Conservation (phyloP, 64 coral and sea anemone species). For the Actinia tenebrosa region DNA sequence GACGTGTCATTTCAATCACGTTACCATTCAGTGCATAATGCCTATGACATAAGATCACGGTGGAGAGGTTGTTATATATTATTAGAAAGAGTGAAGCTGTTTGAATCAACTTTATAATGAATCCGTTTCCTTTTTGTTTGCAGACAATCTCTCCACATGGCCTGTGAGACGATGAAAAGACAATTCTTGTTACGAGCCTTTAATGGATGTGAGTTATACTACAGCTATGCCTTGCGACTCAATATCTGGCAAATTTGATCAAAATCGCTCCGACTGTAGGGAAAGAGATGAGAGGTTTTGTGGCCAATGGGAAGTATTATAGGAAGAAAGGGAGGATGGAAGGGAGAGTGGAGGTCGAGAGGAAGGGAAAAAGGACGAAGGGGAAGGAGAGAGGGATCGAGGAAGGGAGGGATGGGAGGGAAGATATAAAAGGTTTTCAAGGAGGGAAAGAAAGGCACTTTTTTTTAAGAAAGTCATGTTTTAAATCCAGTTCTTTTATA, state of each 20-base stretch:
- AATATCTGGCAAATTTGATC: too few species aligned
- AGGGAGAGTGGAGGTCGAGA: background rate
- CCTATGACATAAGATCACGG: too few species aligned
- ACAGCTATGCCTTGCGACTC: background rate
- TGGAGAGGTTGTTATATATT: too few species aligned
- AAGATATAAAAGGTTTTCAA: too few species aligned
- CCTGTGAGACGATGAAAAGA: constrained; percentile 87
- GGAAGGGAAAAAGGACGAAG: background rate
- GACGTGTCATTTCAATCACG: too few species aligned
- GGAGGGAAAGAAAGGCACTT: too few species aligned
- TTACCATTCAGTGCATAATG: too few species aligned
- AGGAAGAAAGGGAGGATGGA: background rate
- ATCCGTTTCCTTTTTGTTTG: background rate
- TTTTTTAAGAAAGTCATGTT: too few species aligned
- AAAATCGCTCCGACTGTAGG: too few species aligned
- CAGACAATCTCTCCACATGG: constrained; percentile 73
- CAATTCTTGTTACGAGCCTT: constrained; percentile 85
- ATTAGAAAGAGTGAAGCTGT: too few species aligned
- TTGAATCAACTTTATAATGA: background rate
- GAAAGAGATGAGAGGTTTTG: too few species aligned
- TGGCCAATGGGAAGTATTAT: background rate
- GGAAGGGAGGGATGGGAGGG: background rate
- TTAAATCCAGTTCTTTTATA: too few species aligned
- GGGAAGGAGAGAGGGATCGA: background rate
- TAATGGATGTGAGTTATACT: constrained; percentile 85